A percentile compares a stretch with the other conserved stretches of the same genome.
These are phyloP conservation scores for Bemisia tabaci DNA, from an alignment of 1,140 invertebrate species.

Conservation along the genomic window DNA sequence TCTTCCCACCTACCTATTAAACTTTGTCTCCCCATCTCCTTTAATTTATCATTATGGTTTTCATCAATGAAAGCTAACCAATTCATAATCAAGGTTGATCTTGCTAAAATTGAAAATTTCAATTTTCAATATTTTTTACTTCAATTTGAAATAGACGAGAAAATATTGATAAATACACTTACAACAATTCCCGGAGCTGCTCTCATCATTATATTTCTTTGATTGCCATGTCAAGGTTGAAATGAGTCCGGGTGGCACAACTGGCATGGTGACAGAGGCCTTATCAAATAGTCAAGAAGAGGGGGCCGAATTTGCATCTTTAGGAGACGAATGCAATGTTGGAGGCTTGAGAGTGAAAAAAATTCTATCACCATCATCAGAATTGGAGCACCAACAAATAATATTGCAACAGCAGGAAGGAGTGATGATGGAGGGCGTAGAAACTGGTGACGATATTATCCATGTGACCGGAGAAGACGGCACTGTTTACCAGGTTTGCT, in stretches of 20 bases:
- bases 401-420: conserved; percentile 19
- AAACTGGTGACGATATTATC: conserved; percentile 27
- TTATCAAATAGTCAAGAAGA: neutral
- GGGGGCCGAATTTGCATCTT: neutral
- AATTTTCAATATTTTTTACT: no score
- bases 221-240: no score
- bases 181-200: no score
- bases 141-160: no score
- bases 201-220: no score
- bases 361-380: neutral
- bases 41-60: no score
- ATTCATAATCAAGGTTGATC: no score
- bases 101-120: no score
- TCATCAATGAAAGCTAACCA: no score
- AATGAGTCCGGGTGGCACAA: conserved; percentile 48
- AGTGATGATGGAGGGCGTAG: conserved; percentile 23
- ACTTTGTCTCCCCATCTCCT: no score
- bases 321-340: neutral
- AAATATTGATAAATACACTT: no score
- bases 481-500: conserved; percentile 39
- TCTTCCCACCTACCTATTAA: no score
- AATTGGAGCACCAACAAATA: neutral
- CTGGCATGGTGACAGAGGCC: conserved; percentile 3
- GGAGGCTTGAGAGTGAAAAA: conserved; percentile 5
- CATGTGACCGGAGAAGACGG: conserved; percentile 39